phyloP scores from a whole-genome alignment of 2,888 invertebrate genomes.

The Orthonevra nobilis region DNA sequence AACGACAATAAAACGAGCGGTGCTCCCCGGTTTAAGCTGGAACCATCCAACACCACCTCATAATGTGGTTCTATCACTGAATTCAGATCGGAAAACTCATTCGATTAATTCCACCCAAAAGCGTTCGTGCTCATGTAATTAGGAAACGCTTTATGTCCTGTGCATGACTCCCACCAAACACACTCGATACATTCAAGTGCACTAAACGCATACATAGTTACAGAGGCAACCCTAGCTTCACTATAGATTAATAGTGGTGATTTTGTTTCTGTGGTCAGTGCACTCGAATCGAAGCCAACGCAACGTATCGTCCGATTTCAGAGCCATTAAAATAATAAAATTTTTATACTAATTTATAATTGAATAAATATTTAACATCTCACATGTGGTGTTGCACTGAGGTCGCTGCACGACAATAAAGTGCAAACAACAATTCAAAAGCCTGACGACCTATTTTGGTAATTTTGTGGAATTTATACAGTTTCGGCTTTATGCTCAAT shows the following conservation, averaged over 20 bases:
- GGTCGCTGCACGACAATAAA: slow-evolving; percentile 29
- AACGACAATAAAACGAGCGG: neutral
- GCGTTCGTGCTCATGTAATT: slow-evolving; percentile 44
- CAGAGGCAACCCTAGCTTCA: neutral
- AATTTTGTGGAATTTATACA: too few relatives aligned
- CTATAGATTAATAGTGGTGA: slow-evolving; percentile 1
- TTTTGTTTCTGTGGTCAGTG: slow-evolving; percentile 26
- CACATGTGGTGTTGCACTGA: slow-evolving; percentile 17
- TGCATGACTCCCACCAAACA: slow-evolving; percentile 29
- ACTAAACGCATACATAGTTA: neutral
- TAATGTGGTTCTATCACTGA: slow-evolving; percentile 49
- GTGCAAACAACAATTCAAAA: slow-evolving; percentile 12
- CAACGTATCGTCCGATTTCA: slow-evolving; percentile 30
- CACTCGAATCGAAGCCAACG: slow-evolving; percentile 9
- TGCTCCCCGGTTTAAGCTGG: too few relatives aligned
- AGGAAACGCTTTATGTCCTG: slow-evolving; percentile 38
- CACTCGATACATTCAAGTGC: neutral
- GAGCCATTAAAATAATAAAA: slow-evolving; percentile 51
- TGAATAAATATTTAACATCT: slow-evolving; percentile 40
- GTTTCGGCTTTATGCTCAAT: too few relatives aligned
- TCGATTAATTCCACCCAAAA: slow-evolving; percentile 43
- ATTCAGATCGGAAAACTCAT: slow-evolving; percentile 41
- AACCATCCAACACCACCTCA: slow-evolving; percentile 8
- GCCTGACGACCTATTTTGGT: too few relatives aligned
- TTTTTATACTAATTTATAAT: slow-evolving; percentile 50